Evolutionary conservation across 2,113 vertebrate species (phyloP), one percentile per base, ranked within the genome.

Genomic region (Leptobrachium leishanense): DNA sequence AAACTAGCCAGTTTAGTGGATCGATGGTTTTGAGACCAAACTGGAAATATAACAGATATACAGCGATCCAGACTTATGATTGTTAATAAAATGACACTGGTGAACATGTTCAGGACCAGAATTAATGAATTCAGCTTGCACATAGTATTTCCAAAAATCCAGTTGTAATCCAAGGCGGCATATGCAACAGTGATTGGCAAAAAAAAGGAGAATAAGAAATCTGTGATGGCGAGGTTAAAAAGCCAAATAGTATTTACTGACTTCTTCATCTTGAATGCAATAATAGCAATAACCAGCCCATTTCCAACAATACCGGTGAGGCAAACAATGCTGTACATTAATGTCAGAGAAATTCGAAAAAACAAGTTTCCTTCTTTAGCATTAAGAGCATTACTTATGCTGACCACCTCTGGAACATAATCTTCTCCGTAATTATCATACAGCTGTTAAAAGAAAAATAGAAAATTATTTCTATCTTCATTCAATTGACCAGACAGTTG

Each of bases 11-110:
- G 89, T 12, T 83, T 88, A 12, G 90, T n/a, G 0, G 91, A 92
- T 11, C 96, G 95, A 62, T 96, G 93, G 89, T 98, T 99, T 87
- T 99, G 96, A 0, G 95, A 91, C 96, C 96, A 98, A 64, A 98
- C 96, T 0, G 97, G 97, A 59, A 94, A 94, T 8, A 95, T 80
- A 64, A 99, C 97, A 0, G 94, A 93, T 43, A 98, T 6, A 2
- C 94, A 98, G 68, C 97, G 97, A 82, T 99, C 96, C 0, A 94
- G 65, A 66, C 97, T 99, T 90, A 99, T 98, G 83, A 91, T 76
- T 1, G 94, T 94, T 64, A 99, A 90, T 78, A 98, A 88, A 71
- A 98, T 93, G 81, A 99, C 95, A 1, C 97, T 99, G 84, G 96
- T 95, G 90, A 95, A 98, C 95, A 99, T 97, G 89, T 99, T 98